These are phyloP conservation scores for Saiga tatarica DNA, from an alignment of 2,113 vertebrate species.

Conservation along the genomic window DNA sequence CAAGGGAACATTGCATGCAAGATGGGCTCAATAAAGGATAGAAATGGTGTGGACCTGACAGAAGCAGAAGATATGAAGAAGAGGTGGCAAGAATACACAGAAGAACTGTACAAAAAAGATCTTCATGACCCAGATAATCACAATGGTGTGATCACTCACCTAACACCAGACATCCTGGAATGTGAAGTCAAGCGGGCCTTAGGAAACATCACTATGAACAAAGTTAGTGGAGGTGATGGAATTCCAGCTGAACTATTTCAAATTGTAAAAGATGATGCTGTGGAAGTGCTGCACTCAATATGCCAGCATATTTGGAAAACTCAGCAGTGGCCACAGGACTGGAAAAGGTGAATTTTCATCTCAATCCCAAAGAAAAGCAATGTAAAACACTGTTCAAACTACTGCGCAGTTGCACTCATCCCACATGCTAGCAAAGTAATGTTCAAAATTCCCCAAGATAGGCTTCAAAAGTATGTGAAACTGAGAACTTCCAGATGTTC, in stretches of 20 bases:
- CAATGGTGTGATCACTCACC: not conserved
- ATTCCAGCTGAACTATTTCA: not conserved
- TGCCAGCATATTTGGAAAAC: not conserved
- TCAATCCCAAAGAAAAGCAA: not conserved
- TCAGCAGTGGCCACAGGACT: not conserved
- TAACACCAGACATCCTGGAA: not conserved
- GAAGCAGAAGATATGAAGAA: not conserved
- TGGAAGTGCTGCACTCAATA: not conserved
- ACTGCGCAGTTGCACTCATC: not conserved
- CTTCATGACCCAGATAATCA: not conserved
- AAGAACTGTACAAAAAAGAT: not conserved
- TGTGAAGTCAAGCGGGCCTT: not conserved
- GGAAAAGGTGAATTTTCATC: not conserved
- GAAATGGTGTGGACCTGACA: not conserved
- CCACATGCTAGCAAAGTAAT: not conserved
- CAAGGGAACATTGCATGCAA: not conserved
- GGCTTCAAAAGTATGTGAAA: not conserved
- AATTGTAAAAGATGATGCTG: not conserved
- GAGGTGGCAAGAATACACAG: not conserved
- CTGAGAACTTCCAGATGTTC: not conserved
- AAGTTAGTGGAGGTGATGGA: not conserved
- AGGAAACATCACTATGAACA: not conserved
- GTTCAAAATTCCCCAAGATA: not conserved
- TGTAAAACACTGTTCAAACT: not conserved
- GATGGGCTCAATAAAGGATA: not conserved